A percentile compares a stretch with the other conserved stretches of the same genome.
phyloP scores from a whole-genome alignment of 2,888 invertebrate species.

The Sinodicranocentrus sp. region DNA sequence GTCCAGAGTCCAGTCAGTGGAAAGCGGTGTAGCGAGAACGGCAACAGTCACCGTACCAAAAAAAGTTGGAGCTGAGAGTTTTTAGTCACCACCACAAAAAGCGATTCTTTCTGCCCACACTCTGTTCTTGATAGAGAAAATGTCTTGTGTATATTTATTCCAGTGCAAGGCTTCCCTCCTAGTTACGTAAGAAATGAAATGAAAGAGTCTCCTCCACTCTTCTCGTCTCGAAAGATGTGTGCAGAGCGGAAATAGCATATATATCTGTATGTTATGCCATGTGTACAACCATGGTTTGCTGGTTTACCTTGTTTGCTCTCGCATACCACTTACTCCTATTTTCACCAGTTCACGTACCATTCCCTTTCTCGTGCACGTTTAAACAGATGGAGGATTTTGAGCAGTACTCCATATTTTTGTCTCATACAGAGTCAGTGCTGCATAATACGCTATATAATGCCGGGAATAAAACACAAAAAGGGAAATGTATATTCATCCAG shows the following conservation, averaged over 20 bases:
- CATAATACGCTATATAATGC: no score
- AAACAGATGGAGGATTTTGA: conserved; percentile 19
- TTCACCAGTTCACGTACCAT: background rate
- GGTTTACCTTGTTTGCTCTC: conserved; percentile 34
- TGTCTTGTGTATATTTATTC: no score
- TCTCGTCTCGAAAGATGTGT: no score
- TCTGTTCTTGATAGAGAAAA: no score
- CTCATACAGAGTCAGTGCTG: conserved; percentile 1
- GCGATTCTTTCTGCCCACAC: conserved; percentile 32
- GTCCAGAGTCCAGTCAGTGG: conserved; percentile 37
- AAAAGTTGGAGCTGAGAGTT: no score
- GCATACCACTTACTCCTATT: background rate
- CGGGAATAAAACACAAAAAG: background rate
- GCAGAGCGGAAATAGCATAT: background rate
- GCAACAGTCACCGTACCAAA: conserved; percentile 19
- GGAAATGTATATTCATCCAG: conserved; percentile 1
- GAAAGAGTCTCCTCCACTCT: no score
- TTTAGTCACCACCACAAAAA: conserved; percentile 20
- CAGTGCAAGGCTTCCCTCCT: no score
- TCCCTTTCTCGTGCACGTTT: conserved; percentile 4
- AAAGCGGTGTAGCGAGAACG: background rate
- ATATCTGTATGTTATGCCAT: conserved; percentile 6
- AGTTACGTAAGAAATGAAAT: no score
- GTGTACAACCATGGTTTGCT: conserved; percentile 21
- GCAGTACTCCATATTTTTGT: background rate